Percentiles rank a stretch among this genome's conserved stretches.
These are phyloP conservation scores for Chrysopilus asiliformis DNA, from an alignment of 2,888 invertebrate species.

Conservation along the genomic window DNA sequence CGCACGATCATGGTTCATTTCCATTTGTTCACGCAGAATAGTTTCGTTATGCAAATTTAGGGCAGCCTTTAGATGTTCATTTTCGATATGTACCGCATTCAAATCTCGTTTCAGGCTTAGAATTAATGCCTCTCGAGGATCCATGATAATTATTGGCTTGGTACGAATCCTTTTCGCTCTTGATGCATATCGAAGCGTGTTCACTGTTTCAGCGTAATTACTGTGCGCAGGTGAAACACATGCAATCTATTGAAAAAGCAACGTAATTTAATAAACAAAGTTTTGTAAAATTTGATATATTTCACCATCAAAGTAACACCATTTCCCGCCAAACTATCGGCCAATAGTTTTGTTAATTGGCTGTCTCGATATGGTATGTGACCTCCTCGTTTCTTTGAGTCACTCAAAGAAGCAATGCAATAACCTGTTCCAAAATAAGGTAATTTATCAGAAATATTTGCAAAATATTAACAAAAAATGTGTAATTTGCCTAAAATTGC, in stretches of 20 bases:
- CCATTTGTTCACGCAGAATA: slow-evolving; percentile 16
- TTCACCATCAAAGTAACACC: slow-evolving; percentile 87
- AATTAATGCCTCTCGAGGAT: slow-evolving; percentile 84
- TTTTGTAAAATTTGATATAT: too few relatives aligned
- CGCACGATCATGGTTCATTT: slow-evolving; percentile 7
- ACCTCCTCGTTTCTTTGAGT: slow-evolving; percentile 58
- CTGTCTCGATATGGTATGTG: slow-evolving; percentile 93
- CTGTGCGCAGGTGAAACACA: slow-evolving; percentile 83
- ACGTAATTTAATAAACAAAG: slow-evolving; percentile 2
- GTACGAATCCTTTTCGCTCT: slow-evolving; percentile 85
- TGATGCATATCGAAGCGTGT: slow-evolving; percentile 83
- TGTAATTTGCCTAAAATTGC: background rate
- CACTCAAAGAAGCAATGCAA: slow-evolving; percentile 85
- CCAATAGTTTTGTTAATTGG: slow-evolving; percentile 82
- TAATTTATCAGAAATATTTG: background rate
- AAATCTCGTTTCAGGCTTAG: slow-evolving; percentile 79
- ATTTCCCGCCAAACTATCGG: slow-evolving; percentile 86
- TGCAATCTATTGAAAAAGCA: slow-evolving; percentile 56
- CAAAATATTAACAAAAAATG: background rate
- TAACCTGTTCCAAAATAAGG: slow-evolving; percentile 49
- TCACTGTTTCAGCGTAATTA: slow-evolving; percentile 75
- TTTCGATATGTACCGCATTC: slow-evolving; percentile 70
- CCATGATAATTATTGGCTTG: slow-evolving; percentile 89
- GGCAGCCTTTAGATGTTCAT: slow-evolving; percentile 70
- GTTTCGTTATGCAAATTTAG: slow-evolving; percentile 51